Conservation (phyloP, 2,113 vertebrate species). For the Antechinus flavipes region DNA sequence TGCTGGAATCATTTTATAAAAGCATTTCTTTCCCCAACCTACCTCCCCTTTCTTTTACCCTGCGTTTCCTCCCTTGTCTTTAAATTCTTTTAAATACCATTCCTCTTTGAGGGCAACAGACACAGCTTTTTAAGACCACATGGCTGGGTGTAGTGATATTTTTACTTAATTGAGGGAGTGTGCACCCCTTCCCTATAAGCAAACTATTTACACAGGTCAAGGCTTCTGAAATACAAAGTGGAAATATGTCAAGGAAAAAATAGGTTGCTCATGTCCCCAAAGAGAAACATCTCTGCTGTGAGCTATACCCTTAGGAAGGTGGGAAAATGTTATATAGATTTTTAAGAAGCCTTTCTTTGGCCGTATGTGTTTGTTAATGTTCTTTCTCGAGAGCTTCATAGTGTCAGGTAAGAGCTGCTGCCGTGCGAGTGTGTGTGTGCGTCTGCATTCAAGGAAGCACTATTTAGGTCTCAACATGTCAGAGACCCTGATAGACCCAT, state of each 20-base stretch:
- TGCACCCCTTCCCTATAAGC: neutral
- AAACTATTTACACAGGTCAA: neutral
- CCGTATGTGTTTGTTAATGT: accelerated
- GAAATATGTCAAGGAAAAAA: accelerated
- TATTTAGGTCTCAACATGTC: neutral
- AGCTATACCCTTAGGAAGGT: accelerated
- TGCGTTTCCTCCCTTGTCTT: neutral
- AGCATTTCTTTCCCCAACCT: neutral
- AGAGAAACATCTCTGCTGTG: neutral
- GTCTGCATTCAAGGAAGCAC: too few species aligned
- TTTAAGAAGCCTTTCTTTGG: neutral
- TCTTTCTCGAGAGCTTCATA: neutral
- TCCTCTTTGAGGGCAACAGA: neutral
- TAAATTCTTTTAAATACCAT: neutral
- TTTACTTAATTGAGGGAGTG: neutral
- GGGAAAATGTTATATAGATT: neutral
- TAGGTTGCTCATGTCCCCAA: neutral
- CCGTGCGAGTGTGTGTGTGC: too few species aligned
- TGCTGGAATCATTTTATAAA: neutral
- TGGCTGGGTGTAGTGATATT: neutral
- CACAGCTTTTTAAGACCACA: accelerated
- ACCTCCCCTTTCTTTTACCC: too few species aligned
- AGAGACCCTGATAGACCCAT: neutral
- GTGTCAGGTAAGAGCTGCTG: neutral
- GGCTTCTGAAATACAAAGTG: neutral